phyloP scores from a whole-genome alignment of 2,888 invertebrate genomes.

The Strigamia transsilvanica region DNA sequence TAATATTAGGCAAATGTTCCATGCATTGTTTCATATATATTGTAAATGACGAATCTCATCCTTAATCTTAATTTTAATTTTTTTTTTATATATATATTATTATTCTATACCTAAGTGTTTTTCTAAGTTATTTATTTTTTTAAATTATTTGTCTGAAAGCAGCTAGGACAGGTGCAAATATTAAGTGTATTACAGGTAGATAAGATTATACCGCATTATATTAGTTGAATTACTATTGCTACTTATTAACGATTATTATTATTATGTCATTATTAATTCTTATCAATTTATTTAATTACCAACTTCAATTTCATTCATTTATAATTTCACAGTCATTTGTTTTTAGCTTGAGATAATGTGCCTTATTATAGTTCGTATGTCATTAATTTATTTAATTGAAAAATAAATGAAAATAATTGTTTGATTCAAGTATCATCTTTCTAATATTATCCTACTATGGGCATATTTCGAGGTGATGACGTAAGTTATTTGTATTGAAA shows the following conservation, averaged over 20 bases:
- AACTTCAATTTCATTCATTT: conserved; percentile 10
- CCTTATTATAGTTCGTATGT: conserved; percentile 30
- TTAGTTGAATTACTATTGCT: conserved; percentile 16
- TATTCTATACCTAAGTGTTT: neutral
- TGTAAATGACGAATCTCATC: conserved; percentile 7
- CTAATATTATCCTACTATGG: conserved; percentile 13
- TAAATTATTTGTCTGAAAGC: conserved; percentile 26
- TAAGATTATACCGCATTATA: neutral
- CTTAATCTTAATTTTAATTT: neutral
- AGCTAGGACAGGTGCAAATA: conserved; percentile 30
- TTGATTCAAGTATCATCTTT: neutral
- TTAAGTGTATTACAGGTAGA: conserved; percentile 18
- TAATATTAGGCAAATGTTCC: conserved; percentile 26
- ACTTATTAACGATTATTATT: conserved; percentile 1
- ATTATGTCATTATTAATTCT: conserved; percentile 10
- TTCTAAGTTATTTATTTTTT: conserved; percentile 9
- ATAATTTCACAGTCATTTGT: conserved; percentile 6
- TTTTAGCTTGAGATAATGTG: conserved; percentile 30
- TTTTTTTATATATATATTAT: neutral
- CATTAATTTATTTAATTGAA: conserved; percentile 30
- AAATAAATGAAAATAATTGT: conserved; percentile 23
- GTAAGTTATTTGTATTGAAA: neutral
- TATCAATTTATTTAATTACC: neutral
- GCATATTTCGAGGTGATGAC: neutral
- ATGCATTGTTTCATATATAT: conserved; percentile 7